These are phyloP conservation scores for Eonycteris spelaea DNA, from an alignment of 2,113 vertebrate species.

Conservation along the genomic window DNA sequence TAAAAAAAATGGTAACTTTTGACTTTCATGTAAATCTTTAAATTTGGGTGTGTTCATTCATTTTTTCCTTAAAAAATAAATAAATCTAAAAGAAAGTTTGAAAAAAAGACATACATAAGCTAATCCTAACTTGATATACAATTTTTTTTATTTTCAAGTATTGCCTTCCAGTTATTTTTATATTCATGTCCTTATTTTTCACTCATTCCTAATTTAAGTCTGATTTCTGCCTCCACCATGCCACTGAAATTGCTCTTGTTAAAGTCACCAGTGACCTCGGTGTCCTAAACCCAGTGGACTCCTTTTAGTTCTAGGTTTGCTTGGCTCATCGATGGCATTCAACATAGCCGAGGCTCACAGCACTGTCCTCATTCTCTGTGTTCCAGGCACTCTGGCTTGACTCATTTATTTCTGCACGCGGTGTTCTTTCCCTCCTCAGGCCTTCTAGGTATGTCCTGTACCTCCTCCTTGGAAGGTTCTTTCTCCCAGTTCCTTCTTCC, in stretches of 20 bases:
- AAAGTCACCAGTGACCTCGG: background rate
- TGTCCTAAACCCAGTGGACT: background rate
- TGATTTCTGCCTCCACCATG: background rate
- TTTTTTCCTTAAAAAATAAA: background rate
- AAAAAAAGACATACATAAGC: background rate
- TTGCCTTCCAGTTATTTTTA: slow-evolving; percentile 20
- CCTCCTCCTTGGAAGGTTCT: background rate
- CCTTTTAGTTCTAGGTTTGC: background rate
- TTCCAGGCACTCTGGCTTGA: background rate
- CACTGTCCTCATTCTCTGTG: background rate
- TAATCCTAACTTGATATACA: background rate
- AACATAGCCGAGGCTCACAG: background rate
- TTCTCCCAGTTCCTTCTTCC: background rate
- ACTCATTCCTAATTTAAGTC: background rate
- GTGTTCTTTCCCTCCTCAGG: background rate
- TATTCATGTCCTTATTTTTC: background rate
- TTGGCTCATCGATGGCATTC: background rate
- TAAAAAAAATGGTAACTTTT: background rate
- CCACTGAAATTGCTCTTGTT: background rate
- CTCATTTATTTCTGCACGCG: background rate
- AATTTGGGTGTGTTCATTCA: background rate
- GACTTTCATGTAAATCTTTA: slow-evolving; percentile 1
- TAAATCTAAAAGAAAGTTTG: background rate
- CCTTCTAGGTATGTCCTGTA: background rate
- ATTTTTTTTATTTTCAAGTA: slow-evolving; percentile 15